A percentile compares a stretch with the other conserved stretches of the same genome.
These are phyloP conservation scores for Climacteris rufus DNA, from an alignment of 2,113 vertebrate species.

Conservation along the genomic window DNA sequence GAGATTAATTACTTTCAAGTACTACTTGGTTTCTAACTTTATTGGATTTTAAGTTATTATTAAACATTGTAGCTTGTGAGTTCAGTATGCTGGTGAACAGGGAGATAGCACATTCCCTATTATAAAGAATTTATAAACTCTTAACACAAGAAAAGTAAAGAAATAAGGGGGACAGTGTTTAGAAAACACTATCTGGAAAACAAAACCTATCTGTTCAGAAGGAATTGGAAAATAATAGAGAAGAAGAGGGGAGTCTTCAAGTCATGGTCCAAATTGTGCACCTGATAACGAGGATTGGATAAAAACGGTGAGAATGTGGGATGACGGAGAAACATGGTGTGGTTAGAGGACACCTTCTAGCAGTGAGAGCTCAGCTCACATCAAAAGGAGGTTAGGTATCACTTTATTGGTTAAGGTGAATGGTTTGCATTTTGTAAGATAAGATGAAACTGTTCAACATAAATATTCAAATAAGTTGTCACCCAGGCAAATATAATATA, in stretches of 20 bases:
- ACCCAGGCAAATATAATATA: not conserved
- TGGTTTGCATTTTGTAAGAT: not conserved
- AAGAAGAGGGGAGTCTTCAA: not conserved
- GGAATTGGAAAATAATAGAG: not conserved
- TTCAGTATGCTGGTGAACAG: not conserved
- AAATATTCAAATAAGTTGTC: not conserved
- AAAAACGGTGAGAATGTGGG: not conserved
- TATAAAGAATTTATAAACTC: not conserved
- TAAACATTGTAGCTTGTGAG: not conserved
- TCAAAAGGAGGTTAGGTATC: not conserved
- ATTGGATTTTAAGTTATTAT: constrained; percentile 6
- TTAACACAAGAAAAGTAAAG: not conserved
- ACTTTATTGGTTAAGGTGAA: not conserved
- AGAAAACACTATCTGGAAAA: not conserved
- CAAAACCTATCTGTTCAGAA: not conserved
- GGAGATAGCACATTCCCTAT: not conserved
- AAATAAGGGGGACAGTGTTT: not conserved
- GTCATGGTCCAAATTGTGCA: not conserved
- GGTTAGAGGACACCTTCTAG: not conserved
- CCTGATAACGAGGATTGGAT: not conserved
- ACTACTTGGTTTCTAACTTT: not conserved
- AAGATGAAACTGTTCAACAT: not conserved
- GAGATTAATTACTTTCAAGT: not conserved
- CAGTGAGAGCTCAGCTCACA: not conserved
- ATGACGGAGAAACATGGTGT: not conserved